phyloP scores from a whole-genome alignment of 1,140 invertebrate genomes.

The Arctopsyche grandis region DNA sequence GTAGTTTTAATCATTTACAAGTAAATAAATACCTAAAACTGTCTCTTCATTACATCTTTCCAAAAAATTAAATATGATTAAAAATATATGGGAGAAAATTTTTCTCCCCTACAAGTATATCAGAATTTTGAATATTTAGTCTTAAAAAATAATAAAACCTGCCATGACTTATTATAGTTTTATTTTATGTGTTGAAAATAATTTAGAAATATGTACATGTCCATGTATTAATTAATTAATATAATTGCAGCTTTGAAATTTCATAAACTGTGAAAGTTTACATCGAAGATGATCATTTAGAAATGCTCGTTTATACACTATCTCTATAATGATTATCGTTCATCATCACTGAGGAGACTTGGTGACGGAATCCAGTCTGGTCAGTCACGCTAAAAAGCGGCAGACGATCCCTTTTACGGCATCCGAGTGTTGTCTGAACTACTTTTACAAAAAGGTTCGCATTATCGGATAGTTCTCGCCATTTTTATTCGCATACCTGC shows the following conservation, averaged over 20 bases:
- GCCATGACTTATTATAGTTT: too few species aligned
- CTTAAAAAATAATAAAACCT: too few species aligned
- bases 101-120: too few species aligned
- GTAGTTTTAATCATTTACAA: too few species aligned
- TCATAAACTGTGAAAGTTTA: neutral
- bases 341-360: neutral
- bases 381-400: constrained; percentile 14
- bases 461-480: neutral
- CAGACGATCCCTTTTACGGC: constrained; percentile 22
- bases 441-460: constrained; percentile 19
- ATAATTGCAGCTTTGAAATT: neutral
- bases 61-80: too few species aligned
- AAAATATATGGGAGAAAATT: too few species aligned
- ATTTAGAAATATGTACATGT: neutral
- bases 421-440: neutral
- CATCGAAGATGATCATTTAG: neutral
- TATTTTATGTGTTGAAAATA: too few species aligned
- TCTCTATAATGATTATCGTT: neutral
- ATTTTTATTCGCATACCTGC: too few species aligned
- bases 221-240: neutral
- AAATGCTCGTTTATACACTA: neutral
- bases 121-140: too few species aligned
- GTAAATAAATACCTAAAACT: too few species aligned
- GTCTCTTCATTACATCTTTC: too few species aligned
- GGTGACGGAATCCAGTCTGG: constrained; percentile 22